Percentiles rank a stretch among this genome's conserved stretches.
Conservation (phyloP, 2,888 invertebrate genomes). For the Matsumyia berberina region DNA sequence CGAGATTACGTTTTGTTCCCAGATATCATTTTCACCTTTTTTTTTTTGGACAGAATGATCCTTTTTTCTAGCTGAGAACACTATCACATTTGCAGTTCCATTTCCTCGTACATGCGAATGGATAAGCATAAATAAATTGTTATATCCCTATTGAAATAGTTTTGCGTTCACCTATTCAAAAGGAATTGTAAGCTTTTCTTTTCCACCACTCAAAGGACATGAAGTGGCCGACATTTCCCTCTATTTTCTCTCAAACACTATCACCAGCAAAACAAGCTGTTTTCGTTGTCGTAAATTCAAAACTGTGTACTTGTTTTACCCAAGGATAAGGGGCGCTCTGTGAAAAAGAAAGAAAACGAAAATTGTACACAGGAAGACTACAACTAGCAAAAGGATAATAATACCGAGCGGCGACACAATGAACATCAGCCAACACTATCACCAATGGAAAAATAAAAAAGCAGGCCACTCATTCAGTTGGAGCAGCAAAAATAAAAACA, state of each 20-base stretch:
- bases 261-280: slow-evolving; percentile 48
- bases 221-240: slow-evolving; percentile 56
- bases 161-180: slow-evolving; percentile 40
- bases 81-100: slow-evolving; percentile 1
- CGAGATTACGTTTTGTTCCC: slow-evolving; percentile 20
- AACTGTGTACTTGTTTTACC: slow-evolving; percentile 25
- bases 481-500: slow-evolving; percentile 38
- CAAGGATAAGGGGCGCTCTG: slow-evolving; percentile 33
- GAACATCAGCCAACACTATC: slow-evolving; percentile 43
- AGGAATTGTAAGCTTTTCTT: slow-evolving; percentile 49
- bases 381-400: slow-evolving; percentile 67
- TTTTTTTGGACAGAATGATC: not conserved
- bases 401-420: slow-evolving; percentile 62
- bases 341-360: not conserved
- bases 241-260: slow-evolving; percentile 25
- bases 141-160: slow-evolving; percentile 40
- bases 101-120: slow-evolving; percentile 3
- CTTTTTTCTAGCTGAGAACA: not conserved
- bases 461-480: slow-evolving; percentile 68
- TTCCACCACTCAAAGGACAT: slow-evolving; percentile 39
- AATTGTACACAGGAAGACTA: slow-evolving; percentile 48
- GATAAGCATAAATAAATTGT: slow-evolving; percentile 43
- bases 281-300: slow-evolving; percentile 65
- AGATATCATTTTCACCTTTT: slow-evolving; percentile 4
- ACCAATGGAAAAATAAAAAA: slow-evolving; percentile 53